Conservation (phyloP, 2,888 invertebrate genomes). For the Leptodirus hochenwartii region DNA sequence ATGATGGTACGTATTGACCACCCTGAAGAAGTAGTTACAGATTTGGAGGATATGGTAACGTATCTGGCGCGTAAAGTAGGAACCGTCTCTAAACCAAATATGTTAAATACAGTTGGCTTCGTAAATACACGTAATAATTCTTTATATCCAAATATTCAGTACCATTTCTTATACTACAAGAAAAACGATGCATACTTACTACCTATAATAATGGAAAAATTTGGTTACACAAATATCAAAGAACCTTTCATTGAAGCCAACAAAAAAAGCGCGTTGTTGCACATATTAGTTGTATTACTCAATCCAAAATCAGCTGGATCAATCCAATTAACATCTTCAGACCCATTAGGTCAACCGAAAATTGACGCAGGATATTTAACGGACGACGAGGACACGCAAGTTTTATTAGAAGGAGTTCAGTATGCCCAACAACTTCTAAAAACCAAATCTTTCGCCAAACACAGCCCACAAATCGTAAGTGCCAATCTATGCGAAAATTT, state of each 20-base stretch:
- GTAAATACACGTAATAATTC: conserved; percentile 25
- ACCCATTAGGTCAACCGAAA: conserved; percentile 37
- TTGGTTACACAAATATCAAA: conserved; percentile 4
- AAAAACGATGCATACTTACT: conserved; percentile 3
- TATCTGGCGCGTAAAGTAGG: conserved; percentile 32
- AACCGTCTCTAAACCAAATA: conserved; percentile 26
- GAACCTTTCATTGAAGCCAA: conserved; percentile 6
- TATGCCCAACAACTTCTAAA: conserved; percentile 24
- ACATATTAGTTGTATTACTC: conserved; percentile 21
- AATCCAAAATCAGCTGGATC: conserved; percentile 33
- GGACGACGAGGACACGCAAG: conserved; percentile 28
- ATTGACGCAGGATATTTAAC: conserved; percentile 44
- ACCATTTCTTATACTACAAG: conserved; percentile 3
- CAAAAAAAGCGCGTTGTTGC: conserved; percentile 7
- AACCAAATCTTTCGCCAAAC: conserved; percentile 25
- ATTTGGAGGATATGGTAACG: conserved; percentile 19
- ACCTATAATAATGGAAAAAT: conserved; percentile 31
- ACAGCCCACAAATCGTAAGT: conserved; percentile 22
- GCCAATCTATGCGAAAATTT: conserved; percentile 26
- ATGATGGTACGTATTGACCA: conserved; percentile 4
- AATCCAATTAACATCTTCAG: conserved; percentile 30
- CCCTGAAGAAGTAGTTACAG: conserved; percentile 3
- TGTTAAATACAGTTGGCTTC: conserved; percentile 29
- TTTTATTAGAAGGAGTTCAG: conserved; percentile 30
- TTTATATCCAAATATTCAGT: conserved; percentile 39